Conservation (phyloP, 2,797 vertebrate species). For the Karalla daura region DNA sequence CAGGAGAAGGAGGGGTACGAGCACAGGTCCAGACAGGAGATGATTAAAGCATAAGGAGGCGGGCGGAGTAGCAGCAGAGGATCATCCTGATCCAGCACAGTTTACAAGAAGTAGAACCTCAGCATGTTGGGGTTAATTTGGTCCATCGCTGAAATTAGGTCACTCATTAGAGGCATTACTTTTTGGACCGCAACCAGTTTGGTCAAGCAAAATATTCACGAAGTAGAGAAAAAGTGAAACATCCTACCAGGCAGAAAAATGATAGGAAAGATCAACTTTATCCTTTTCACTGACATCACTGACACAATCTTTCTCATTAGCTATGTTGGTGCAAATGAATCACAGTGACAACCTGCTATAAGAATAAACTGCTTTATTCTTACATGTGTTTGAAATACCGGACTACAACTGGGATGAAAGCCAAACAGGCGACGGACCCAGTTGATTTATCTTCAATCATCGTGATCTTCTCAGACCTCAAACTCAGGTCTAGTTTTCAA, state of each 20-base stretch:
- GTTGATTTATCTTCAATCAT: neutral
- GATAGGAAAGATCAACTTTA: too few relatives aligned
- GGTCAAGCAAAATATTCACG: neutral
- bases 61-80: conserved; percentile 13
- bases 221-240: conserved; percentile 2
- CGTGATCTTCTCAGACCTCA: too few relatives aligned
- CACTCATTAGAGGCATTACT: conserved; percentile 22
- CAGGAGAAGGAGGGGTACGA: conserved; percentile 13
- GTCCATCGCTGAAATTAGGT: conserved; percentile 19
- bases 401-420: neutral
- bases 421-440: neutral
- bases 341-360: neutral
- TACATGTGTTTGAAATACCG: neutral
- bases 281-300: neutral
- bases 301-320: neutral
- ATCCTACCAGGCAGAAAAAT: too few relatives aligned
- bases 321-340: neutral
- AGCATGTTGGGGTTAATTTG: conserved; percentile 11
- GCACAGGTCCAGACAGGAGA: conserved; percentile 21
- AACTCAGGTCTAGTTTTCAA: too few relatives aligned
- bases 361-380: too few relatives aligned
- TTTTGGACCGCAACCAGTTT: neutral
- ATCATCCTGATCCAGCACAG: conserved; percentile 3
- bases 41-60: conserved; percentile 41
- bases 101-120: conserved; percentile 15